phyloP scores from a whole-genome alignment of 2,797 vertebrate genomes.

The Thamnophis elegans region DNA sequence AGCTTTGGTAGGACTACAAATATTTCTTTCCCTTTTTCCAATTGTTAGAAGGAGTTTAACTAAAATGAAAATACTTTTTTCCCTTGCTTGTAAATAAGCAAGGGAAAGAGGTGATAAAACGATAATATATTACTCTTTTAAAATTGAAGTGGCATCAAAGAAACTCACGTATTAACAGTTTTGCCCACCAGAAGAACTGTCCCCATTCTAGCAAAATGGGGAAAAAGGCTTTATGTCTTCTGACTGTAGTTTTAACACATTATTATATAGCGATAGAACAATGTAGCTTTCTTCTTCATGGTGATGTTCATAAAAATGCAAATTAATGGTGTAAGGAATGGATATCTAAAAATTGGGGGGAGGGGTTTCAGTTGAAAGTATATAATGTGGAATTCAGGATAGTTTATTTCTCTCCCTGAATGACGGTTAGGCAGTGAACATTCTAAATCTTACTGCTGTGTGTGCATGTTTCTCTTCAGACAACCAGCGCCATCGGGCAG shows the following conservation, averaged over 20 bases:
- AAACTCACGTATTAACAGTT: not conserved
- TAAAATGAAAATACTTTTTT: not conserved
- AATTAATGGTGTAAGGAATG: not conserved
- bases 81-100: not conserved
- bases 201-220: not conserved
- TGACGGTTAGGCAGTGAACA: not conserved
- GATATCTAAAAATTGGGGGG: not conserved
- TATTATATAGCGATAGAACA: not conserved
- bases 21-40: not conserved
- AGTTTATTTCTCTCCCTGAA: not conserved
- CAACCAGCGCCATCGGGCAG: constrained; percentile 80
- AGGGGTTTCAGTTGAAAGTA: not conserved
- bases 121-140: not conserved
- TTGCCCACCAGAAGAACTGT: not conserved
- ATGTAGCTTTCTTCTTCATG: not conserved
- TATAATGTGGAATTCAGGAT: not conserved
- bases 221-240: not conserved
- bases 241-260: not conserved
- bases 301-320: not conserved
- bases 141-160: not conserved
- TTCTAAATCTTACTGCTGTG: not conserved
- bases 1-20: not conserved
- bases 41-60: not conserved
- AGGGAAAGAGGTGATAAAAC: not conserved
- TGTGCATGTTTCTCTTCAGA: constrained; percentile 63